A percentile compares a stretch with the other conserved stretches of the same genome.
Conservation (phyloP, 2,888 invertebrate species). For the Netelia virgata region DNA sequence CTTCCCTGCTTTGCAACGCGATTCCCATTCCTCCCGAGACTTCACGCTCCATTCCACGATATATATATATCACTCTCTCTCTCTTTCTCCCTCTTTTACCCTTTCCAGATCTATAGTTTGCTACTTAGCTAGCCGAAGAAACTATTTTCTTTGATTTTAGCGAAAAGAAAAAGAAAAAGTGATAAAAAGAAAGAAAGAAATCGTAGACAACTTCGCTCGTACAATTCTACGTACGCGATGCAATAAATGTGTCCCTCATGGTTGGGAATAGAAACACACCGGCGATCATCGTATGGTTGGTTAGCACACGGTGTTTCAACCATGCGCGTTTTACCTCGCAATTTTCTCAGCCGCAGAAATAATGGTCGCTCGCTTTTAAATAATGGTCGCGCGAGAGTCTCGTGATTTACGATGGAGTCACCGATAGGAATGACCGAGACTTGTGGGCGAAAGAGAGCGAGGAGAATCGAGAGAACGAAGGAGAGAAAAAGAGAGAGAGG, state of each 20-base stretch:
- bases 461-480: slow-evolving; percentile 15
- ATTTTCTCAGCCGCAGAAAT: slow-evolving; percentile 58
- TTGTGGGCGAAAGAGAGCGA: slow-evolving; percentile 36
- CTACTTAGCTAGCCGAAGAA: not conserved
- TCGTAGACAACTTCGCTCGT: slow-evolving; percentile 6
- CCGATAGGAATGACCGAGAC: slow-evolving; percentile 66
- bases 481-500: slow-evolving; percentile 37
- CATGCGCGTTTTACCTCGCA: slow-evolving; percentile 56
- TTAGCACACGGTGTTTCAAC: slow-evolving; percentile 21
- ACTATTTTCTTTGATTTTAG: slow-evolving; percentile 33
- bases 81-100: slow-evolving; percentile 12
- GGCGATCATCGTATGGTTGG: not conserved
- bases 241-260: slow-evolving; percentile 28
- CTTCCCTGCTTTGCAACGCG: slow-evolving; percentile 56
- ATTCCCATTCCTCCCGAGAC: slow-evolving; percentile 63
- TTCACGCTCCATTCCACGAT: slow-evolving; percentile 17
- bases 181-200: slow-evolving; percentile 19
- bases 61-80: not conserved
- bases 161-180: slow-evolving; percentile 15
- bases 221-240: slow-evolving; percentile 22
- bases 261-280: slow-evolving; percentile 17
- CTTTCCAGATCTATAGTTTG: slow-evolving; percentile 22
- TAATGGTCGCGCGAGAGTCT: slow-evolving; percentile 54
- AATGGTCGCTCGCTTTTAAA: slow-evolving; percentile 60
- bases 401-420: slow-evolving; percentile 62